Evolutionary conservation across 2,113 vertebrate genomes (phyloP).

Genomic region (Rhegmatorhina hoffmannsi): DNA sequence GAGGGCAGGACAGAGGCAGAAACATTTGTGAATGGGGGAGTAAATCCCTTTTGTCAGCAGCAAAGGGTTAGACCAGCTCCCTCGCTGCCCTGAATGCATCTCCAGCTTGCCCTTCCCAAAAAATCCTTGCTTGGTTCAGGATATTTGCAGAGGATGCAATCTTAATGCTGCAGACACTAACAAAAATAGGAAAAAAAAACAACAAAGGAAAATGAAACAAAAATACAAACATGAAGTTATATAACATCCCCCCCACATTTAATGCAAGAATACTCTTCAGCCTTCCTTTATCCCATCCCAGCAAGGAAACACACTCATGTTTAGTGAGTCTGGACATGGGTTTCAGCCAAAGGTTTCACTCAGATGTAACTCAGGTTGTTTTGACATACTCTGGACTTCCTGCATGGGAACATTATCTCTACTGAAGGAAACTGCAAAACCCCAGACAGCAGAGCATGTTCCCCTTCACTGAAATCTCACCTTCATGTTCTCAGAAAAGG

Average conservation of each 20-base stretch:
- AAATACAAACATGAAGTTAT: not conserved
- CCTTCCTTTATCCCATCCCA: not conserved
- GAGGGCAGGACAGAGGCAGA: not conserved
- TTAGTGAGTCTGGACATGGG: not conserved
- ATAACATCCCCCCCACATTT: not conserved
- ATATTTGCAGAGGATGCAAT: not conserved
- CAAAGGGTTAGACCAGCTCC: not conserved
- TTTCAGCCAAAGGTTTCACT: not conserved
- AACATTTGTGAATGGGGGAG: not conserved
- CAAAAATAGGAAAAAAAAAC: not conserved
- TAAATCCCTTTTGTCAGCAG: not conserved
- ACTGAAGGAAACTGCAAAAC: not conserved
- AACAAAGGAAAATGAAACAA: not conserved
- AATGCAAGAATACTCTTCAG: not conserved
- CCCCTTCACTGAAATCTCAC: not conserved
- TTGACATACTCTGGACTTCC: rapidly evolving
- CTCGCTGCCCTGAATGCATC: not conserved
- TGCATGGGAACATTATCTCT: not conserved
- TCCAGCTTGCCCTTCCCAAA: not conserved
- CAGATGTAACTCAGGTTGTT: not conserved
- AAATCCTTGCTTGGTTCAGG: not conserved
- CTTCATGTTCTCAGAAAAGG: not conserved
- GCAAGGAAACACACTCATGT: not conserved
- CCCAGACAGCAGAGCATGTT: not conserved
- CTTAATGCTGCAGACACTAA: not conserved